phyloP scores from a whole-genome alignment of 2,113 vertebrate species.

The Taurulus bubalis region DNA sequence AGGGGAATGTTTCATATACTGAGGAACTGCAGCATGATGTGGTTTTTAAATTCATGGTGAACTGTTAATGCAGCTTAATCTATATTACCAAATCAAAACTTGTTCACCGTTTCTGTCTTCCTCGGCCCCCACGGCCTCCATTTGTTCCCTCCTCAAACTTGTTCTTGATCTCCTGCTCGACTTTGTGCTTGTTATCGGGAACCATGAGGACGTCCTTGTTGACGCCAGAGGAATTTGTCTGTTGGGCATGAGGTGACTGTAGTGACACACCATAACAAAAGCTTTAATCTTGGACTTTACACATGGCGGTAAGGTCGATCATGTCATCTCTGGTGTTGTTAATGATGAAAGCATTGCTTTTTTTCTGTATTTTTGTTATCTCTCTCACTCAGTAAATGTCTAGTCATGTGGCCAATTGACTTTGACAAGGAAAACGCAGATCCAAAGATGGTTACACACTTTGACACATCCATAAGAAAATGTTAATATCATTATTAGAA shows the following conservation, averaged over 20 bases:
- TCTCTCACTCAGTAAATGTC: constrained; percentile 1
- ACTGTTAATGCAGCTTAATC: background rate
- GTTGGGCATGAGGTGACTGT: background rate
- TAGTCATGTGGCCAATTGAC: background rate
- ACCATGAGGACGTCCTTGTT: background rate
- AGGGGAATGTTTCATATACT: constrained; percentile 9
- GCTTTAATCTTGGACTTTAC: background rate
- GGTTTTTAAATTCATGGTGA: background rate
- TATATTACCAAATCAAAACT: background rate
- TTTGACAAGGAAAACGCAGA: constrained; percentile 10
- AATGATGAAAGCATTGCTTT: background rate
- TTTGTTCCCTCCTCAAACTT: background rate
- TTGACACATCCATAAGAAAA: background rate
- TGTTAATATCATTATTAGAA: background rate
- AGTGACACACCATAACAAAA: background rate
- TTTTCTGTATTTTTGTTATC: background rate
- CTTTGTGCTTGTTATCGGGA: background rate
- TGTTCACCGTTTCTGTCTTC: background rate
- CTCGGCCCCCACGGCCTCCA: too few relatives aligned
- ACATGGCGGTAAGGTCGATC: background rate
- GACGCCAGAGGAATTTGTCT: background rate
- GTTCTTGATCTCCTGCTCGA: background rate
- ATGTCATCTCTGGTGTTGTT: background rate
- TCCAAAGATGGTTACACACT: background rate
- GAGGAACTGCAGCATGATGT: background rate